These are phyloP conservation scores for Ceratothoa steindachneri DNA, from an alignment of 2,888 invertebrate species.

Conservation along the genomic window DNA sequence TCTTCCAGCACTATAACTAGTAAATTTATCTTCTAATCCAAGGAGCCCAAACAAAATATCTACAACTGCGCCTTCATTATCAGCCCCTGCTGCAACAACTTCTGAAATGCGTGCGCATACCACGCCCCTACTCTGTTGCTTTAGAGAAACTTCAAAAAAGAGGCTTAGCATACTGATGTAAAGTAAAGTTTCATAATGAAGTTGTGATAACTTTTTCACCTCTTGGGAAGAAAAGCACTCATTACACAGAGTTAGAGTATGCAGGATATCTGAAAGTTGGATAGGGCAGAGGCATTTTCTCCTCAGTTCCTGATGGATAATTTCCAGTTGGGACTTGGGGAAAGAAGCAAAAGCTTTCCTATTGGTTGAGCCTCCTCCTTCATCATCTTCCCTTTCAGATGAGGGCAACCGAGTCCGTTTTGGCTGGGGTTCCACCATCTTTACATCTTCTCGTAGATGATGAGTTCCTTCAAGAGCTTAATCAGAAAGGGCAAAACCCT, in stretches of 20 bases:
- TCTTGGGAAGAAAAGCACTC: conserved; percentile 33
- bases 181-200: conserved; percentile 36
- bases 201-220: conserved; percentile 21
- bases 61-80: conserved; percentile 44
- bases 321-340: conserved; percentile 31
- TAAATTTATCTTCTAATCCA: conserved; percentile 34
- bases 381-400: conserved; percentile 24
- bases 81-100: conserved; percentile 41
- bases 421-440: conserved; percentile 47
- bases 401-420: conserved; percentile 45
- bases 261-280: conserved; percentile 41
- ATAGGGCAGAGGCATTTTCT: conserved; percentile 43
- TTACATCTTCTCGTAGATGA: conserved; percentile 28
- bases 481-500: not conserved
- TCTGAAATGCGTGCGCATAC: conserved; percentile 45
- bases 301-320: conserved; percentile 30
- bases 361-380: conserved; percentile 12
- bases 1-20: conserved; percentile 40
- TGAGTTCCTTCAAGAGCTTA: not conserved
- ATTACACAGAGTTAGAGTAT: conserved; percentile 41
- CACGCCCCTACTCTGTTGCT: conserved; percentile 41
- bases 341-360: conserved; percentile 6
- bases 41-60: conserved; percentile 41
- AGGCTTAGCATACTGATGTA: conserved; percentile 26
- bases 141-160: conserved; percentile 42